Base-by-base conservation (phyloP, 2,113 vertebrate genomes). In the Triplophysa tibetana region DNA sequence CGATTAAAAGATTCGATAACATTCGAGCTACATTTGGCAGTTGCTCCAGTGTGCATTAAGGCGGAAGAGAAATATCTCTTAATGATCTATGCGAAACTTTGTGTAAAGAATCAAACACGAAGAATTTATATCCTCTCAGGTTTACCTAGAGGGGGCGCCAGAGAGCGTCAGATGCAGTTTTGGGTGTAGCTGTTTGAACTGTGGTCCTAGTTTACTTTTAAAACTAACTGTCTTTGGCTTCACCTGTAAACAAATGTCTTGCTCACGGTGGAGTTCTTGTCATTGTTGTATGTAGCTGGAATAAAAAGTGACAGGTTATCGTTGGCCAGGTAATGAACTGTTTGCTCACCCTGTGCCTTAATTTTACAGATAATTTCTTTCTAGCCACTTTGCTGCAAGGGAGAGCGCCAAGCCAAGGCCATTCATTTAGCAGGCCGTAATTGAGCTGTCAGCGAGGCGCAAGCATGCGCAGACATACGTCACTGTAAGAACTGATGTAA, bases 351-450 rank as follows among this genome's bases (percentile, higher is more conserved):
- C 68, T 73, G 68, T 74, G 74, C 79, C 73, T 79, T 85, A 82
- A 85, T 84, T 84, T 83, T 84, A 74, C 24, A 75, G 78, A 85
- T 83, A 75, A 84, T 83, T 83, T 82, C 78, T 79, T 62, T 78
- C 66, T 64, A 73, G 78, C 63, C 63, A 70, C 77, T 77, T 78
- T 61, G 78, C 84, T 74, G 64, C 50, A 64, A 33, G 80, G 50
- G 45, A 62, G 75, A 61, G 63, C 50, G 56, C 48, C 66, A 29
- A 78, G 80, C 80, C 79, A 76, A 75, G 73, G 78, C 77, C 45
- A 26, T 86, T 82, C 78, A 84, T 86, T 84, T 82, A 78, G 67
- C 73, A 56, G 61, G 67, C 73, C 33, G 45, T 86, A 84, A 86
- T 82, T 86, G 85, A 86, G 72, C 81, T 84, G 85, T 81, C 85